Percentiles rank a stretch among this genome's conserved stretches.
Conservation (phyloP, 2,888 invertebrate genomes). For the Clivina fossor region DNA sequence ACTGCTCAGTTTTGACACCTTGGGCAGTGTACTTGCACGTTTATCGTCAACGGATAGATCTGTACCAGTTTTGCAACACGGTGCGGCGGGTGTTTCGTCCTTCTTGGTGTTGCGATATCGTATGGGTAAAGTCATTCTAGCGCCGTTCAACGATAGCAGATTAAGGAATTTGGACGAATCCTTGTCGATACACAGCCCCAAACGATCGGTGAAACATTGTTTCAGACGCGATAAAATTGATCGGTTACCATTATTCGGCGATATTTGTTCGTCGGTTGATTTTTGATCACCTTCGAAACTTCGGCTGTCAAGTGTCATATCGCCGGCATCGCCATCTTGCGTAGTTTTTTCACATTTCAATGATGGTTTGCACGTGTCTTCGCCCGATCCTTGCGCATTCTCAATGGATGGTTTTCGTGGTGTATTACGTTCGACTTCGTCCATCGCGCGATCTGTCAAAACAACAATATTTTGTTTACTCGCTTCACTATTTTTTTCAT, state of each 20-base stretch:
- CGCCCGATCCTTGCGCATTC: too few species aligned
- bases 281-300: too few species aligned
- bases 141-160: slow-evolving; percentile 41
- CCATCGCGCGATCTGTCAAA: too few species aligned
- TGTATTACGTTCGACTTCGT: too few species aligned
- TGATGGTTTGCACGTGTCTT: too few species aligned
- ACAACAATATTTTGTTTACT: too few species aligned
- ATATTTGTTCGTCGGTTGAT: slow-evolving; percentile 17
- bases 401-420: too few species aligned
- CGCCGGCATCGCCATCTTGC: too few species aligned
- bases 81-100: slow-evolving; percentile 42
- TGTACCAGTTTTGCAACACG: slow-evolving; percentile 47
- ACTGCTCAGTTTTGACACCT: slow-evolving; percentile 44
- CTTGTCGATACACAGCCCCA: slow-evolving; percentile 55
- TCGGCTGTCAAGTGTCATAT: too few species aligned
- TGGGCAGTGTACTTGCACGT: slow-evolving; percentile 49
- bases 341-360: too few species aligned
- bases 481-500: too few species aligned
- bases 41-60: slow-evolving; percentile 46
- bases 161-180: slow-evolving; percentile 47
- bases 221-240: slow-evolving; percentile 57
- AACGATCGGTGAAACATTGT: slow-evolving; percentile 58
- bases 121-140: slow-evolving; percentile 35
- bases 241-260: slow-evolving; percentile 50
- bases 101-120: slow-evolving; percentile 40